Evolutionary conservation across 2,888 invertebrate species (phyloP).

Genomic region (Empis stercorea): DNA sequence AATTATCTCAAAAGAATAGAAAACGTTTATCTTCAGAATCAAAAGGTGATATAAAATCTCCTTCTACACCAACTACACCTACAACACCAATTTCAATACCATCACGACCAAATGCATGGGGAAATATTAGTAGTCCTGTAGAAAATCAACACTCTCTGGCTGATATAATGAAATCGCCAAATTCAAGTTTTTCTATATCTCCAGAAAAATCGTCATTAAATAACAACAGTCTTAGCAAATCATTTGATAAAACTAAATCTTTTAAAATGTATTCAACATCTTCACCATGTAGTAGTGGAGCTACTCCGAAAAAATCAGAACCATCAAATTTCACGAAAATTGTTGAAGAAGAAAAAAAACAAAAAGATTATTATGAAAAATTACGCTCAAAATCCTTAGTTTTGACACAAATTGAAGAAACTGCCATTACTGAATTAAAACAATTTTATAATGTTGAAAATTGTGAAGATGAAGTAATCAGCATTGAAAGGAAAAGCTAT

Average conservation of each 20-base stretch:
- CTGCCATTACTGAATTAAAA: conserved; percentile 66
- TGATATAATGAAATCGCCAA: conserved; percentile 24
- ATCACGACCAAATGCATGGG: conserved; percentile 26
- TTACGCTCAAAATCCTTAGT: conserved; percentile 58
- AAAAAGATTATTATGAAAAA: conserved; percentile 55
- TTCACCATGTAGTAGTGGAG: neutral
- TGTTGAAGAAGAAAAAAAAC: conserved; percentile 58
- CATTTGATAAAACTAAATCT: neutral
- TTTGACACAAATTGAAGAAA: conserved; percentile 77
- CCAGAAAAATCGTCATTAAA: neutral
- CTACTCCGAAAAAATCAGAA: neutral
- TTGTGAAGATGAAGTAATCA: conserved; percentile 58
- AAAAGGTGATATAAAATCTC: conserved; percentile 15
- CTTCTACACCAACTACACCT: conserved; percentile 11
- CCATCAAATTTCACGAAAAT: conserved; percentile 41
- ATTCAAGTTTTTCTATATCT: neutral
- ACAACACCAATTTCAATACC: conserved; percentile 18
- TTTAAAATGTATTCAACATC: neutral
- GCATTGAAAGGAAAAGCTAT: conserved; percentile 37
- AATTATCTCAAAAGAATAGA: conserved; percentile 45
- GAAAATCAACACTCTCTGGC: conserved; percentile 22
- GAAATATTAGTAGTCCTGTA: conserved; percentile 12
- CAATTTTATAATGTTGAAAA: conserved; percentile 60
- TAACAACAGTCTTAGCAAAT: neutral
- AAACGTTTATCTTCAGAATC: conserved; percentile 39